These are phyloP conservation scores for Coelinius sp. DNA, from an alignment of 2,888 invertebrate genomes.

Conservation along the genomic window DNA sequence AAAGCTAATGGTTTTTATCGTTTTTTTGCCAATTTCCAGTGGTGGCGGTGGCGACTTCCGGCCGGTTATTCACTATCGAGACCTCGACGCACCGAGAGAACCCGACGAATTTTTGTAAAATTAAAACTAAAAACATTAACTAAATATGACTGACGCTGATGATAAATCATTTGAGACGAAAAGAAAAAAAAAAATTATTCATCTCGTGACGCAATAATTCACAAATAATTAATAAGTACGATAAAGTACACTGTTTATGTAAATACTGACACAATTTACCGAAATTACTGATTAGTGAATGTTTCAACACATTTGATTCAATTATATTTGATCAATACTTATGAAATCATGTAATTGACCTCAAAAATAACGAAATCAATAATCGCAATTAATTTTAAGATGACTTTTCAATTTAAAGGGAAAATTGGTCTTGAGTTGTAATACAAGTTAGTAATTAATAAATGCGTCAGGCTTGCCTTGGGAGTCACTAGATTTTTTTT, in stretches of 20 bases:
- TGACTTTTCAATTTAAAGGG: neutral
- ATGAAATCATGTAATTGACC: neutral
- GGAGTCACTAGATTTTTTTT: neutral
- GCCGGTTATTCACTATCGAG: constrained; percentile 92
- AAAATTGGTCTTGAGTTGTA: neutral
- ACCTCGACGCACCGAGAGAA: constrained; percentile 93
- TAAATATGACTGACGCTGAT: constrained; percentile 1
- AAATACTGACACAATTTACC: constrained; percentile 12
- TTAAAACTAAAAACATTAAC: neutral
- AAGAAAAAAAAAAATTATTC: no score
- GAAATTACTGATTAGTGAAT: neutral
- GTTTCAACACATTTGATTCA: neutral
- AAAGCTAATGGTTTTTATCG: constrained; percentile 25
- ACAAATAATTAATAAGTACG: neutral
- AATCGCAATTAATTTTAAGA: neutral
- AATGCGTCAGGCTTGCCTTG: neutral
- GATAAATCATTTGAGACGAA: no score
- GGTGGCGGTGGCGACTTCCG: constrained; percentile 84
- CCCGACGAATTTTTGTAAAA: constrained; percentile 87
- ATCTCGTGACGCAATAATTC: neutral
- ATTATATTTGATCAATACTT: neutral
- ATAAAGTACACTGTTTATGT: neutral
- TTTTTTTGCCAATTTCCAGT: constrained; percentile 66
- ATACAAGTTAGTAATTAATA: neutral
- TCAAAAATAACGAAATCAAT: neutral